Evolutionary conservation across 2,113 vertebrate species (phyloP).

Genomic region (Hippocampus comes): DNA sequence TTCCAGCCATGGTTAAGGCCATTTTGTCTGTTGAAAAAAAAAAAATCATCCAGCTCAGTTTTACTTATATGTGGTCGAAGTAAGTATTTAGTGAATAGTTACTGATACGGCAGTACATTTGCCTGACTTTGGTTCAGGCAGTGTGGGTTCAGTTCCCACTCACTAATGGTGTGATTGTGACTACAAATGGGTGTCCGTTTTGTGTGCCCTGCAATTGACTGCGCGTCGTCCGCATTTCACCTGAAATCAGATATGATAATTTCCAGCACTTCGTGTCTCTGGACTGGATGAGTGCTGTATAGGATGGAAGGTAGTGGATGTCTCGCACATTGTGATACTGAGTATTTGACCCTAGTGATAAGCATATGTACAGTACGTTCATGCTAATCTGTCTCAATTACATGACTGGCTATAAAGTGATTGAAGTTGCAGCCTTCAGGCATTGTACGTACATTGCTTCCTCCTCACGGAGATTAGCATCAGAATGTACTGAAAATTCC

Average conservation of each 20-base stretch:
- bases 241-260: too few species aligned
- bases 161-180: too few species aligned
- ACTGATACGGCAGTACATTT: too few species aligned
- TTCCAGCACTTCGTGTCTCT: too few species aligned
- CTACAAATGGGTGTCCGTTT: too few species aligned
- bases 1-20: conserved; percentile 53
- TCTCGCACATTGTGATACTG: background rate
- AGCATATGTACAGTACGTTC: background rate
- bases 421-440: background rate
- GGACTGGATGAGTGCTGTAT: too few species aligned
- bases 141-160: too few species aligned
- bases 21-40: conserved; percentile 26
- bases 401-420: background rate
- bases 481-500: background rate
- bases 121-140: too few species aligned
- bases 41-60: conserved; percentile 27
- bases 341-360: background rate
- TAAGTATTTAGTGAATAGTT: too few species aligned
- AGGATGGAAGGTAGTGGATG: too few species aligned
- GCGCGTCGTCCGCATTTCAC: too few species aligned
- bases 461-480: background rate
- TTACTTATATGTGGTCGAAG: background rate
- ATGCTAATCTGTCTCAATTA: background rate
- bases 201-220: too few species aligned
- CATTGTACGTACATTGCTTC: background rate